A percentile compares a stretch with the other conserved stretches of the same genome.
Conservation (phyloP, 2,113 vertebrate genomes). For the Motacilla alba region DNA sequence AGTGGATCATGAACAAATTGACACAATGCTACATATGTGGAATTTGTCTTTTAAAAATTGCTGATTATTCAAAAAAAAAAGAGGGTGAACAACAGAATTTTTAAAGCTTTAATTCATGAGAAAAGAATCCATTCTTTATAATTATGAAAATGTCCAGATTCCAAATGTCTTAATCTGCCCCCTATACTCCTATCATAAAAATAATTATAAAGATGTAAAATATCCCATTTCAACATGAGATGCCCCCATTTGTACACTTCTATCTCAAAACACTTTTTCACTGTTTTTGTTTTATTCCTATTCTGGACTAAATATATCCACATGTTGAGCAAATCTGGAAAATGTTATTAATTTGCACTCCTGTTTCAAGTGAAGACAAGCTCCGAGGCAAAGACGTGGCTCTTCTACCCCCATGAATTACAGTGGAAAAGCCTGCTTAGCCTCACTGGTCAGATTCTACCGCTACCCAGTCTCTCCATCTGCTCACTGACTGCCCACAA, state of each 20-base stretch:
- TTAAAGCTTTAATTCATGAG: neutral
- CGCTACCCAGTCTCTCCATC: neutral
- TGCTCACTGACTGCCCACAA: neutral
- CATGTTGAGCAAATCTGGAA: neutral
- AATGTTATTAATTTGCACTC: neutral
- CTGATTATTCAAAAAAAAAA: neutral
- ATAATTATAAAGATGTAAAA: neutral
- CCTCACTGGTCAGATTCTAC: neutral
- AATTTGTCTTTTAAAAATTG: neutral
- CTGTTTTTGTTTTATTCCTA: neutral
- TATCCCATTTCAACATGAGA: neutral
- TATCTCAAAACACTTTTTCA: neutral
- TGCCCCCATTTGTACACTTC: neutral
- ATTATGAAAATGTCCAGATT: neutral
- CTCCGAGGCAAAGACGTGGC: neutral
- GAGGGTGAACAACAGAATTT: neutral
- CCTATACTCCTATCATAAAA: neutral
- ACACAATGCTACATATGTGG: neutral
- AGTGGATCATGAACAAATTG: neutral
- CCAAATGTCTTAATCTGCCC: neutral
- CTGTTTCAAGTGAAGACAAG: conserved; percentile 10
- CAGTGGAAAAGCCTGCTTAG: neutral
- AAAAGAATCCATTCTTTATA: neutral
- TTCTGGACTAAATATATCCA: neutral
- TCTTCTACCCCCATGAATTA: neutral